These are phyloP conservation scores for Alexandromys fortis DNA, from an alignment of 2,113 vertebrate genomes.

Conservation along the genomic window DNA sequence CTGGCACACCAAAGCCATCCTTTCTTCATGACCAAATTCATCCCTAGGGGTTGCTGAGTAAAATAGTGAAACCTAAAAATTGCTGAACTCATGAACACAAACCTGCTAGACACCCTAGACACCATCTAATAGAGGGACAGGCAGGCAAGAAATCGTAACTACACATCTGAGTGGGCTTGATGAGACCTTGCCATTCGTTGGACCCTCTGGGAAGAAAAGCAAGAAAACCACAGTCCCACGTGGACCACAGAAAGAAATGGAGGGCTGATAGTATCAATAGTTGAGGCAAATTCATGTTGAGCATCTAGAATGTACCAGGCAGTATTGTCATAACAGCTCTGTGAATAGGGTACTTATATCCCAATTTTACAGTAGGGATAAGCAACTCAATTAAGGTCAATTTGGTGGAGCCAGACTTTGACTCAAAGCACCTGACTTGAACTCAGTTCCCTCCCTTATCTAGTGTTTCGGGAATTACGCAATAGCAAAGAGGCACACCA, in stretches of 20 bases:
- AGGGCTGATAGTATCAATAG: not conserved
- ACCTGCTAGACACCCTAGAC: not conserved
- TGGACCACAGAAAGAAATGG: not conserved
- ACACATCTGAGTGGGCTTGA: not conserved
- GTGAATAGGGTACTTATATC: not conserved
- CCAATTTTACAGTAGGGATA: not conserved
- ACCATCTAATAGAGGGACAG: not conserved
- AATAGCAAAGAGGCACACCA: not conserved
- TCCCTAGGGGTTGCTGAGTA: not conserved
- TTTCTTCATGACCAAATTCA: constrained; percentile 23
- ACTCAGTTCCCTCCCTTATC: not conserved
- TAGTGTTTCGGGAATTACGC: not conserved
- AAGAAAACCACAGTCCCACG: not conserved
- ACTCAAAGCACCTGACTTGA: not conserved
- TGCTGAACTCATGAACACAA: not conserved
- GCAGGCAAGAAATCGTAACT: not conserved
- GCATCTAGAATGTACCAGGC: not conserved
- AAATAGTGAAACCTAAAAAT: not conserved
- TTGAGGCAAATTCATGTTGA: not conserved
- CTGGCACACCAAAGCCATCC: constrained; percentile 26
- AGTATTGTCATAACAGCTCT: not conserved
- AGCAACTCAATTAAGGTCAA: not conserved
- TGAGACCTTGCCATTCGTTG: not conserved
- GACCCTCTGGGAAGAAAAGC: constrained; percentile 1
- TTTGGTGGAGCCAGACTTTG: not conserved